Base-by-base conservation (phyloP, 2,797 vertebrate species). In the Semaprochilodus insignis region DNA sequence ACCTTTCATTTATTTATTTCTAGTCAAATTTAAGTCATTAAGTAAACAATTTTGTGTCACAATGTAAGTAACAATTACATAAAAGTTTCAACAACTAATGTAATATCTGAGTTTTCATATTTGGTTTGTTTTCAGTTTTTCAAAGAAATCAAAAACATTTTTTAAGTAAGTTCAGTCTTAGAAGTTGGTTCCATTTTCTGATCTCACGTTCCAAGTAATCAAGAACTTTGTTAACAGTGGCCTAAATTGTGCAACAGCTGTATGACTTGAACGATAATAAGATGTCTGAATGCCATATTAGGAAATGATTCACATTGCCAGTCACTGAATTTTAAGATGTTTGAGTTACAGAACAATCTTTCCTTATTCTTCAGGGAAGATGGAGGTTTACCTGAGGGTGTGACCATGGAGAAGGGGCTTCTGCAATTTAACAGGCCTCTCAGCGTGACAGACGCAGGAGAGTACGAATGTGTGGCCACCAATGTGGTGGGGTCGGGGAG, bases 391-490 rank as follows among this genome's bases (percentile, higher is more conserved):
- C 97, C 97, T 0, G 89, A 91, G 0, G 96, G 94, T 0, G 93
- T 94, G 10, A 92, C 77, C 10, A 60, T 79, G 3, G 91, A 94
- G 66, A 95, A 96, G 48, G 96, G 94, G 83, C 94, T 93, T 0
- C 90, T 99, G 57, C 34, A 74, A 63, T 98, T 98, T 80, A 92
- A 88, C 31, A 89, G 91, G 2, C 91, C 95, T 0, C 93, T 98
- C 0, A 88, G 66, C 2, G 0, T 62, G 0, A 90, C 90, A 6
- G 97, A 97, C 10, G 71, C 62, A 0, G 97, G 97, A 0, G 82
- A 81, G 67, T 99, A 98, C 34, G 63, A 95, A 52, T 99, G 97
- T 80, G 88, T 77, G 0, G 94, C 95, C 0, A 88, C 89, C 81
- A 99, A 98, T 67, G 59, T 74, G 0, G 91, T 96, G n/a, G 95